Conservation (phyloP, 23 tunicate genomes). For the Phallusia fumigata region DNA sequence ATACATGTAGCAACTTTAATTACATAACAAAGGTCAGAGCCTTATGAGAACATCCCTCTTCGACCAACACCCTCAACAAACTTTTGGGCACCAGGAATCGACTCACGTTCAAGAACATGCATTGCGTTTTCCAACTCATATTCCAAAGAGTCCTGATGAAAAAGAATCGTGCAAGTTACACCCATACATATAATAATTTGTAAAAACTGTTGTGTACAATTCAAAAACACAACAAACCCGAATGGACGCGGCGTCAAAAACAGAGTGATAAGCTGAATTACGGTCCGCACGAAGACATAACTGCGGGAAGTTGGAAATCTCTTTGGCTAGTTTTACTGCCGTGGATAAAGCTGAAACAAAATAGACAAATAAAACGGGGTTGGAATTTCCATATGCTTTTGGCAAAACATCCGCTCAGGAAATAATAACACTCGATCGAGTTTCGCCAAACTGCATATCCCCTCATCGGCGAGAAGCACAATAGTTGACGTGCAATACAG, state of each 20-base stretch:
- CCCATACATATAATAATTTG: neutral
- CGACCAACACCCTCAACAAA: conserved; percentile 50
- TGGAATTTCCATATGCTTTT: neutral
- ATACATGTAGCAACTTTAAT: too few species aligned
- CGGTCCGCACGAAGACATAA: conserved; percentile 34
- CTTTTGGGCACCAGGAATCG: conserved; percentile 42
- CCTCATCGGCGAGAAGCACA: too few species aligned
- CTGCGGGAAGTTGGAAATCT: conserved; percentile 37
- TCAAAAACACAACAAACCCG: neutral
- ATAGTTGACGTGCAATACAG: too few species aligned
- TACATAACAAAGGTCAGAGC: too few species aligned
- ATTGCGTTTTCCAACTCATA: conserved; percentile 43
- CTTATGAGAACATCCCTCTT: neutral
- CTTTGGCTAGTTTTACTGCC: conserved; percentile 40
- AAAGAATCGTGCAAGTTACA: neutral
- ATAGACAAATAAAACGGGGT: neutral
- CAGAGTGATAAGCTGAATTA: conserved; percentile 37
- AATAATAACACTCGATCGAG: neutral
- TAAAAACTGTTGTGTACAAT: neutral
- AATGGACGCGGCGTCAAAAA: conserved; percentile 36
- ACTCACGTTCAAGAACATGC: conserved; percentile 24
- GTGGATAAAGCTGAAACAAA: conserved; percentile 17
- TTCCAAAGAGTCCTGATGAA: conserved; percentile 34
- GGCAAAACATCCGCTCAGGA: neutral
- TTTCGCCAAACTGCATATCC: too few species aligned